These are phyloP conservation scores for Chinchilla lanigera DNA, from an alignment of 2,113 vertebrate genomes.

Conservation along the genomic window DNA sequence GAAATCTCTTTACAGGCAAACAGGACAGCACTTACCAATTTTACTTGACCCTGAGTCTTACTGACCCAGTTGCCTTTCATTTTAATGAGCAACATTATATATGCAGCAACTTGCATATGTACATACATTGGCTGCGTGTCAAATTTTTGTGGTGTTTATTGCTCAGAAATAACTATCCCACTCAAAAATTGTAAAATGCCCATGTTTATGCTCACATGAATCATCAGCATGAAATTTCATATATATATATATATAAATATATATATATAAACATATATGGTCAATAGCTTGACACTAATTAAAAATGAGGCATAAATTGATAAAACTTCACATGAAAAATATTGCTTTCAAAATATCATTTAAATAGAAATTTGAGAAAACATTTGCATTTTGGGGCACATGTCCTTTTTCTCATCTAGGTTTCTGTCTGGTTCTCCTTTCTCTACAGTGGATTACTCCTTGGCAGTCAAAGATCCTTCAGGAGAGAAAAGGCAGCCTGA, in stretches of 20 bases:
- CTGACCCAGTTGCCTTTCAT: constrained; percentile 63
- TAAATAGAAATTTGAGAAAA: not conserved
- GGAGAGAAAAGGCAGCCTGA: not conserved
- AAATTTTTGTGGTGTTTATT: not conserved
- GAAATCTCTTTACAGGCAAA: constrained; percentile 60
- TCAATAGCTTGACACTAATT: constrained; percentile 57
- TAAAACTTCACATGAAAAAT: constrained; percentile 51
- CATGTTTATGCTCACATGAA: not conserved
- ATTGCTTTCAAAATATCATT: constrained; percentile 55
- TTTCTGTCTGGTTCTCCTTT: constrained; percentile 32
- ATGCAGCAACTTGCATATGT: not conserved
- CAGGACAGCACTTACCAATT: constrained; percentile 41
- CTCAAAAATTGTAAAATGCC: not conserved
- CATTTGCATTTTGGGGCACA: not conserved
- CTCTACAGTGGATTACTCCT: not conserved
- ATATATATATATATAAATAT: not conserved
- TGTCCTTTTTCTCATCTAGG: not conserved
- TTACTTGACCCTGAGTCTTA: constrained; percentile 66
- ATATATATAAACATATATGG: not conserved
- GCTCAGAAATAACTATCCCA: not conserved
- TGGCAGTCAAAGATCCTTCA: not conserved
- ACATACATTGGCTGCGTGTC: constrained; percentile 4
- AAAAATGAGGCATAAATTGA: constrained; percentile 42
- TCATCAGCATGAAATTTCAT: constrained; percentile 27
- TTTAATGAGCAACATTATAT: constrained; percentile 67